Percentiles rank a stretch among this genome's conserved stretches.
Conservation (phyloP, 2,888 invertebrate genomes). For the Chromoteleia sp. region DNA sequence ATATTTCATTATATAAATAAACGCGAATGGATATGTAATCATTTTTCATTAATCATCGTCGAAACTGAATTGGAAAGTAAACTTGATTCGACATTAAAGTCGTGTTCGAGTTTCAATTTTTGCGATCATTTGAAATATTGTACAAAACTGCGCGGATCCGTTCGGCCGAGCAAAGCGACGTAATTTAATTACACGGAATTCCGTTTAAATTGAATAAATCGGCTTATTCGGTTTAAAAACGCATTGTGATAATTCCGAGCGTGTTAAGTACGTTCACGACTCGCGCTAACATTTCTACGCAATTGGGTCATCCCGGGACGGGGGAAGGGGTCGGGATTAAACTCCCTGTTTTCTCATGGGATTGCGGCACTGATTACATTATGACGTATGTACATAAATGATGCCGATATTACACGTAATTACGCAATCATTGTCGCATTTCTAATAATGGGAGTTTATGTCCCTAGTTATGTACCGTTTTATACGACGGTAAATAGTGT, state of each 20-base stretch:
- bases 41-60: too few relatives aligned
- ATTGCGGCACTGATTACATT: slow-evolving; percentile 67
- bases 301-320: slow-evolving; percentile 45
- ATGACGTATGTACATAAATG: slow-evolving; percentile 63
- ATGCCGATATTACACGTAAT: slow-evolving; percentile 68
- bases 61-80: too few relatives aligned
- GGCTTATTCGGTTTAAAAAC: slow-evolving; percentile 13
- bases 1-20: too few relatives aligned
- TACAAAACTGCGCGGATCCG: too few relatives aligned
- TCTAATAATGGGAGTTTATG: slow-evolving; percentile 43
- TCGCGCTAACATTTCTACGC: slow-evolving; percentile 25
- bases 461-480: slow-evolving; percentile 27
- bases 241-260: slow-evolving; percentile 8
- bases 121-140: too few relatives aligned
- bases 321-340: slow-evolving; percentile 18
- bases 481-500: slow-evolving; percentile 29
- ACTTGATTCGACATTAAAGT: too few relatives aligned
- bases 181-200: slow-evolving; percentile 4
- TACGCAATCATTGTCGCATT: slow-evolving; percentile 63
- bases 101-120: too few relatives aligned
- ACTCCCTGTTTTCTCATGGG: slow-evolving; percentile 53
- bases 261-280: slow-evolving; percentile 10
- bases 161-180: neutral
- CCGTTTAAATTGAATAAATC: slow-evolving; percentile 4
- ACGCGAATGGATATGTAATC: too few relatives aligned